Conservation (phyloP, 2,888 invertebrate genomes). For the Sclerodermus sp. region DNA sequence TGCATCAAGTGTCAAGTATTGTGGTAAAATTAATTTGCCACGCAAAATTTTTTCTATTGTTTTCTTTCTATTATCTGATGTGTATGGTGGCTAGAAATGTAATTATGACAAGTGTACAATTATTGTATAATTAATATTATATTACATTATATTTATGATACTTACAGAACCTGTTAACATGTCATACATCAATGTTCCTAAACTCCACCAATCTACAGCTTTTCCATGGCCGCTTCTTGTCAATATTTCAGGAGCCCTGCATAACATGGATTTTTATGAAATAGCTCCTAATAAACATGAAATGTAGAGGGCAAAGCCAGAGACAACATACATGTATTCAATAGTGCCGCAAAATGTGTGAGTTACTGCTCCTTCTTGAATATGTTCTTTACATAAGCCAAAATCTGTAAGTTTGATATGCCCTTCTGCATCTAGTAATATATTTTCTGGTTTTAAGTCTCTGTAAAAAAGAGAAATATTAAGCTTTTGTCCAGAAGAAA, state of each 20-base stretch:
- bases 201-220: constrained; percentile 99
- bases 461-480: constrained; percentile 73
- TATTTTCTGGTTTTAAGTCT: constrained; percentile 98
- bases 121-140: background rate
- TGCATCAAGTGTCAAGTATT: constrained; percentile 94
- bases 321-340: constrained; percentile 98
- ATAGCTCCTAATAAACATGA: background rate
- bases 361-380: constrained; percentile 84
- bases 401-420: constrained; percentile 67
- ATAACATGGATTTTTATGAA: background rate
- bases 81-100: constrained; percentile 86
- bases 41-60: constrained; percentile 98
- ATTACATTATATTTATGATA: constrained; percentile 24
- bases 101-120: background rate
- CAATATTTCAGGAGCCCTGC: constrained; percentile 97
- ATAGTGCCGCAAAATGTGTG: constrained; percentile 99
- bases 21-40: constrained; percentile 91
- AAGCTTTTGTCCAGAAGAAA: constrained; percentile 1
- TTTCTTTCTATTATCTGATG: constrained; percentile 94
- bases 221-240: constrained; percentile 96
- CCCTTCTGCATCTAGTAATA: constrained; percentile 90
- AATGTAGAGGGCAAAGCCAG: constrained; percentile 22
- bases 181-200: constrained; percentile 97
- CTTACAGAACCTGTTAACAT: constrained; percentile 96
- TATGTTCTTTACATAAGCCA: constrained; percentile 53